phyloP scores from a whole-genome alignment of 1,140 invertebrate species.

The Trichoplusia ni region DNA sequence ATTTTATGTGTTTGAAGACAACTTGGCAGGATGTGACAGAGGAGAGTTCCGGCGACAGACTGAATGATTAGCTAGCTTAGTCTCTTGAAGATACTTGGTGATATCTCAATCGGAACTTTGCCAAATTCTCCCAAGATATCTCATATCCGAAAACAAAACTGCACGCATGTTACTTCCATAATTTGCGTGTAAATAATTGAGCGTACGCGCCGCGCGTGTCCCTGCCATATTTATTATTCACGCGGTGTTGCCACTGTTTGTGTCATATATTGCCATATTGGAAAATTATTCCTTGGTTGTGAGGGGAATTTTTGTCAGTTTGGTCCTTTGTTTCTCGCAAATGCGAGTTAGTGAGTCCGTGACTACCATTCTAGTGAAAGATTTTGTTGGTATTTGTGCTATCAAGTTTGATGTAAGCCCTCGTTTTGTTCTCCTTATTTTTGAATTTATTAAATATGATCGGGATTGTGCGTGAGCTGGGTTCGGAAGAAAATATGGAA shows the following conservation, averaged over 20 bases:
- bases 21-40: no score
- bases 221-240: slow-evolving; percentile 76
- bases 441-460: slow-evolving; percentile 25
- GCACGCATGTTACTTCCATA: slow-evolving; percentile 60
- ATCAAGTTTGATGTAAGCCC: slow-evolving; percentile 25
- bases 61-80: no score
- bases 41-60: no score
- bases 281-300: slow-evolving; percentile 69
- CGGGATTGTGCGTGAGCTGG: background rate
- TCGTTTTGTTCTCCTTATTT: slow-evolving; percentile 8
- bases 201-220: slow-evolving; percentile 54
- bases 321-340: slow-evolving; percentile 23
- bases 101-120: no score
- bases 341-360: slow-evolving; percentile 22
- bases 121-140: background rate
- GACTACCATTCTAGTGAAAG: slow-evolving; percentile 25
- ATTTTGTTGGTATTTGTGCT: slow-evolving; percentile 9
- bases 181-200: slow-evolving; percentile 79
- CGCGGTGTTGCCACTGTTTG: slow-evolving; percentile 65
- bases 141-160: slow-evolving; percentile 8
- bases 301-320: slow-evolving; percentile 54
- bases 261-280: slow-evolving; percentile 77
- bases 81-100: no score
- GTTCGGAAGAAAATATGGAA: no score
- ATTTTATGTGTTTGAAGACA: no score